These are phyloP conservation scores for Orientallactaga sibirica DNA, from an alignment of 2,797 vertebrate genomes.

Conservation along the genomic window DNA sequence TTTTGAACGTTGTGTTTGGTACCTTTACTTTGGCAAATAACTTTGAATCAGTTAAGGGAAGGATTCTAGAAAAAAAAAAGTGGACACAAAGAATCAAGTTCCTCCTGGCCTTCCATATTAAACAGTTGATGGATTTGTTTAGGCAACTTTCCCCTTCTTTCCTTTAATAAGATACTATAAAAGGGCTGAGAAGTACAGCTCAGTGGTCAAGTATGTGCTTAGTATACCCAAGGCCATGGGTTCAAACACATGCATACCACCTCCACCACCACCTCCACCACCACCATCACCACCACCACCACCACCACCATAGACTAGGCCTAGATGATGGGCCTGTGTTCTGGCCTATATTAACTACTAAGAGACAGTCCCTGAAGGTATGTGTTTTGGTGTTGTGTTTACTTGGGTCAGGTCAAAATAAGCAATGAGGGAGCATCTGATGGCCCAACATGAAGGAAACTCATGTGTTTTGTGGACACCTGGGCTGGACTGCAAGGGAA, in stretches of 20 bases:
- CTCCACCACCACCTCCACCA: too few species aligned
- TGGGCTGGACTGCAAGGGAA: not conserved
- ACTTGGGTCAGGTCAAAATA: slow-evolving; percentile 14
- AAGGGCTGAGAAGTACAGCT: not conserved
- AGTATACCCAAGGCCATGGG: not conserved
- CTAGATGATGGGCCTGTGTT: not conserved
- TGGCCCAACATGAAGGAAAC: slow-evolving; percentile 9
- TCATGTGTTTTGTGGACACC: not conserved
- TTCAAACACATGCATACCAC: not conserved
- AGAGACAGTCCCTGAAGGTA: not conserved
- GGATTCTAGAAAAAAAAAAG: slow-evolving; percentile 25
- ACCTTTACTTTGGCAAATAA: slow-evolving; percentile 28
- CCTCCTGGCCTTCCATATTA: not conserved
- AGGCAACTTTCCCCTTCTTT: slow-evolving; percentile 7
- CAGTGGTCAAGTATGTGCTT: not conserved
- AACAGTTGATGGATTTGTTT: slow-evolving; percentile 20
- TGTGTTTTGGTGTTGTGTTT: slow-evolving; percentile 53
- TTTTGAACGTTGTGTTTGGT: slow-evolving; percentile 47
- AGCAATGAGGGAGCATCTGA: not conserved
- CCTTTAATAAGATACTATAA: not conserved
- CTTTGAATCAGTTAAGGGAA: slow-evolving; percentile 9
- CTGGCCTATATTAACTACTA: not conserved
- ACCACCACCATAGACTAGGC: not conserved
- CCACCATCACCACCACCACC: not conserved
- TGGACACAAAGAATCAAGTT: slow-evolving; percentile 4